Percentiles rank a stretch among this genome's conserved stretches.
These are phyloP conservation scores for Eristalis pertinax DNA, from an alignment of 2,888 invertebrate genomes.

Conservation along the genomic window DNA sequence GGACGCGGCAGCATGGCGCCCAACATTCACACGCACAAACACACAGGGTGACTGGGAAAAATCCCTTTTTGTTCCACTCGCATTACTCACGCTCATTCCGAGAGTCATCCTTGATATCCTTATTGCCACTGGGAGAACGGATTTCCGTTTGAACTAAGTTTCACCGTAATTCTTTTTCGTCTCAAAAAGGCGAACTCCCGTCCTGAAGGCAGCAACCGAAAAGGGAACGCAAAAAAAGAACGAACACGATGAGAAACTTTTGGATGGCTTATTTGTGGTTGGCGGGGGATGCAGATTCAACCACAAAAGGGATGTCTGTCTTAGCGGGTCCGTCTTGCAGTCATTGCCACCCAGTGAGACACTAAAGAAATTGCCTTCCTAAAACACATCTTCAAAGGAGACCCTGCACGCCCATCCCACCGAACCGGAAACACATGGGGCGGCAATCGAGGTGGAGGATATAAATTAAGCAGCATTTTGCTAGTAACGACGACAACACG, in stretches of 20 bases:
- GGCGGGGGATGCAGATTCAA: neutral
- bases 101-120: conserved; percentile 55
- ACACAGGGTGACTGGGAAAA: neutral
- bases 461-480: conserved; percentile 55
- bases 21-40: neutral
- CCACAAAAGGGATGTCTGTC: conserved; percentile 47
- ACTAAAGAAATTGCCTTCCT: conserved; percentile 42
- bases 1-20: conserved; percentile 36
- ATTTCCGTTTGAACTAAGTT: conserved; percentile 59
- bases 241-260: conserved; percentile 26
- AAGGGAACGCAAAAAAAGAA: neutral
- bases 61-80: conserved; percentile 31
- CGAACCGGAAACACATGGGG: neutral
- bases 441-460: conserved; percentile 1
- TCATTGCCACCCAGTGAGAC: conserved; percentile 32
- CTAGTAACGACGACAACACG: conserved; percentile 45
- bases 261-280: conserved; percentile 18
- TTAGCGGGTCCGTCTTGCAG: conserved; percentile 15
- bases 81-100: conserved; percentile 38
- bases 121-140: conserved; percentile 48
- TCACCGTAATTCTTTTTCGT: conserved; percentile 46
- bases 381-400: neutral
- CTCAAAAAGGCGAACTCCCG: conserved; percentile 37
- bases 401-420: neutral
- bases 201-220: neutral